Conservation (phyloP, 2,888 invertebrate genomes). For the Torymus tubicola region DNA sequence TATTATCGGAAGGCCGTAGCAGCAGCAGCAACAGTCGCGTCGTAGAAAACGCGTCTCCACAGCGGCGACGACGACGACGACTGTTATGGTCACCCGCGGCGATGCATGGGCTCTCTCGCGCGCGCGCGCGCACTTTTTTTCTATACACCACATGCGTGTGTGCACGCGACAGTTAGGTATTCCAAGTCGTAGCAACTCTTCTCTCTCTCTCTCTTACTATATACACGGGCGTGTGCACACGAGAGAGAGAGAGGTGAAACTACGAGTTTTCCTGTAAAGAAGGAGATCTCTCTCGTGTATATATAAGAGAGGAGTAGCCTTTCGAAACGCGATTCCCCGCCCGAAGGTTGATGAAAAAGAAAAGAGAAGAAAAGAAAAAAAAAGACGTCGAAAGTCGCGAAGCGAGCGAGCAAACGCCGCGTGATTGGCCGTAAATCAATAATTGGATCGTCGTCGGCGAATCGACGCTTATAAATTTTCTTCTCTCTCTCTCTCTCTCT, state of each 20-base stretch:
- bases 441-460: conserved; percentile 57
- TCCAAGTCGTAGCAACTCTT: conserved; percentile 46
- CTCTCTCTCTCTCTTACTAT: background rate
- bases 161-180: conserved; percentile 56
- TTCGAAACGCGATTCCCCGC: conserved; percentile 55
- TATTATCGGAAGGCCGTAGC: conserved; percentile 7
- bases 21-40: background rate
- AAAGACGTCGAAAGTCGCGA: conserved; percentile 55
- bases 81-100: conserved; percentile 58
- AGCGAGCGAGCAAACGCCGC: conserved; percentile 20
- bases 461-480: conserved; percentile 12
- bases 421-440: conserved; percentile 58
- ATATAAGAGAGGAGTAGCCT: background rate
- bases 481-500: conserved; percentile 38
- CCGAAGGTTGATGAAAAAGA: conserved; percentile 34
- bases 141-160: background rate
- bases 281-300: conserved; percentile 19
- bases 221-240: conserved; percentile 20
- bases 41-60: conserved; percentile 46
- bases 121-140: conserved; percentile 32
- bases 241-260: conserved; percentile 10
- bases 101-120: conserved; percentile 43
- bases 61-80: background rate
- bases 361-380: background rate
- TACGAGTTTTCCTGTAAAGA: conserved; percentile 49